Conservation (phyloP, 2,888 invertebrate species). For the Zootermopsis nevadensis region DNA sequence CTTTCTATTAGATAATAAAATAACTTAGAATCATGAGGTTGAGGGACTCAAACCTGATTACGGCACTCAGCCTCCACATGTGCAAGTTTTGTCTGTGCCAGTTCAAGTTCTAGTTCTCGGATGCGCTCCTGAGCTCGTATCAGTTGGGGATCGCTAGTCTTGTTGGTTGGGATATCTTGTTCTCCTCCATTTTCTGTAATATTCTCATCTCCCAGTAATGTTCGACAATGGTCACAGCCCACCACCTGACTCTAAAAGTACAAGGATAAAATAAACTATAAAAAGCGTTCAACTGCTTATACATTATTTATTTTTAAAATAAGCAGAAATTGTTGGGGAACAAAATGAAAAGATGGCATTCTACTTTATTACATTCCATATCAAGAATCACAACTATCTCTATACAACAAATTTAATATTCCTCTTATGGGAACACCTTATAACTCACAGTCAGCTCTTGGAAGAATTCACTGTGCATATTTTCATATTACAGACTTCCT, state of each 20-base stretch:
- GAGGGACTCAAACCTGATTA: constrained; percentile 76
- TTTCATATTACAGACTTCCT: no score
- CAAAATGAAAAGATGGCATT: neutral
- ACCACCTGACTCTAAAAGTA: constrained; percentile 51
- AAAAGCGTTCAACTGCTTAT: no score
- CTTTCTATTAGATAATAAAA: no score
- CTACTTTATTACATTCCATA: no score
- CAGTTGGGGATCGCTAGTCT: constrained; percentile 44
- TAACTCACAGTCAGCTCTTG: no score
- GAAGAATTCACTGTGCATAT: no score
- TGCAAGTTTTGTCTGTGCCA: constrained; percentile 96
- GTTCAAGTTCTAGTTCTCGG: constrained; percentile 91
- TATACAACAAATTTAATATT: no score
- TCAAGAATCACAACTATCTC: no score
- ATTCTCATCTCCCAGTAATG: constrained; percentile 38
- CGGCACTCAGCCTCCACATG: constrained; percentile 97
- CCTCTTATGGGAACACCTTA: no score
- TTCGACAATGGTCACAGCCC: constrained; percentile 52
- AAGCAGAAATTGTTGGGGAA: neutral
- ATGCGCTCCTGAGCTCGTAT: constrained; percentile 75
- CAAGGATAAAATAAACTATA: neutral
- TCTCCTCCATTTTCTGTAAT: neutral
- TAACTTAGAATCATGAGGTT: no score
- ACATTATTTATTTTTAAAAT: neutral
- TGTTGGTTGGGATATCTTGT: constrained; percentile 4